Base-by-base conservation (phyloP, 2,888 invertebrate species). In the Spialia ferax region DNA sequence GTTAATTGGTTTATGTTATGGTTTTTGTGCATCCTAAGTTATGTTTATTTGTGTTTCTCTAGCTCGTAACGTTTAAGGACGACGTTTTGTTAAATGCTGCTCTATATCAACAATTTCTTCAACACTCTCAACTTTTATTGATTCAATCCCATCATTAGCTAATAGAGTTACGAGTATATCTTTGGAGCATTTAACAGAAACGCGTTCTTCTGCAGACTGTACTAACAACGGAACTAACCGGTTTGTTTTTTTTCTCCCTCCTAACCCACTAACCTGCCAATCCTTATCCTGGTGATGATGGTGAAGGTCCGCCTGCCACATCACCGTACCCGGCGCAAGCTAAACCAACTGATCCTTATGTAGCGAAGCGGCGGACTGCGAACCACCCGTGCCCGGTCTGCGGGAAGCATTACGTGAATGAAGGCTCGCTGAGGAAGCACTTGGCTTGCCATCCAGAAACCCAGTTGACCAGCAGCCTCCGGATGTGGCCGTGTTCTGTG, bases 401-500 rank as follows among this genome's bases (percentile, higher is more conserved):
- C 91, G 98, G 98, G 77, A 98, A 98, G 93, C 98, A 98, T 91
- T 98, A 98, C 92, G 98, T 98, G 77, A 98, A 98, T 93, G 98
- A 98, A 91, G 98, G 98, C 71, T 98, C 98, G 75, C 93, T 98
- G 82, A 95, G 98, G 84, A 77, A 98, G 91, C 98, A 98, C 90
- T 95, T 98, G 80, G 98, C 98, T 76, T 98, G 98, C 83, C 98
- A 98, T 91, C 98, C 98, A 59, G 98, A 98, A 94, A 97, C 98
- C 63, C 97, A 97, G 87, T 95, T 97, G 74, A 97, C 97, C 77
- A 97, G 96, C 85, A 97, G 97, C 77, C 95, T 98, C 75, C 95
- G 98, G 86, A 98, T 98, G 98, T 98, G 98, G 98, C 98, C 98
- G 67, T 98, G 98, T 92, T 98, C 98, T 74, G 98, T 98, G 73